phyloP scores from a whole-genome alignment of 2,888 invertebrate species.

The Sycophila texana region DNA sequence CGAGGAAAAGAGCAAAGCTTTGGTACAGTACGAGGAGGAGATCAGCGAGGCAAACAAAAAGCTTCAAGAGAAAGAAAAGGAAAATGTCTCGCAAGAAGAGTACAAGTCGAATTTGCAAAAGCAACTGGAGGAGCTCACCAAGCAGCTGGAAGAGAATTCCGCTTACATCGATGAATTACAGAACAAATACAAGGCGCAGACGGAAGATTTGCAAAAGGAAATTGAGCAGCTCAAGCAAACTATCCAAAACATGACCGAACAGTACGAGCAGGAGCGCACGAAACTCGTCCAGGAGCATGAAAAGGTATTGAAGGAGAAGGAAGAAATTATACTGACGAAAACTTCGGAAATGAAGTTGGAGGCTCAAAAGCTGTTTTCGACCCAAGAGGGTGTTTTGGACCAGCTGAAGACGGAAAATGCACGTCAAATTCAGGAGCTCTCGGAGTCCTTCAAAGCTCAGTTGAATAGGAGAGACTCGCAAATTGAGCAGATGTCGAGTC shows the following conservation, averaged over 20 bases:
- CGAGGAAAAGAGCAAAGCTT: constrained; percentile 64
- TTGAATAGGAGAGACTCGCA: constrained; percentile 77
- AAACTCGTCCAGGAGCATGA: constrained; percentile 77
- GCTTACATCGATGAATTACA: constrained; percentile 71
- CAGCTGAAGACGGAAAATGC: constrained; percentile 63
- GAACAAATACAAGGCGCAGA: constrained; percentile 66
- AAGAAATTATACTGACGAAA: constrained; percentile 71
- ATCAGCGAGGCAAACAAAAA: constrained; percentile 65
- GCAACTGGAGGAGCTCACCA: constrained; percentile 71
- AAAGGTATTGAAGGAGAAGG: constrained; percentile 78
- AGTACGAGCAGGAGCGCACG: constrained; percentile 74
- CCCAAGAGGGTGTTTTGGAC: constrained; percentile 61
- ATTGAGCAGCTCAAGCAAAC: constrained; percentile 66
- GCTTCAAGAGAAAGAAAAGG: constrained; percentile 66
- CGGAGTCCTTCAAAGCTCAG: constrained; percentile 74
- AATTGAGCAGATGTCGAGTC: constrained; percentile 77
- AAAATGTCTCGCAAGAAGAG: constrained; percentile 63
- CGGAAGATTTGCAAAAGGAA: constrained; percentile 65
- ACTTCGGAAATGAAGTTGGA: constrained; percentile 62
- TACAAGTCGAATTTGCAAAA: constrained; percentile 67
- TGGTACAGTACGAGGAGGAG: constrained; percentile 71
- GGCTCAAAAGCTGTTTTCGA: constrained; percentile 59
- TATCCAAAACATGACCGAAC: constrained; percentile 74
- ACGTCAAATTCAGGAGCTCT: constrained; percentile 63
- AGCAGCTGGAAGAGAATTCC: constrained; percentile 70